Percentiles rank a stretch among this genome's conserved stretches.
Evolutionary conservation across 2,113 vertebrate genomes (phyloP).

Genomic region (Chionodraco myersi): DNA sequence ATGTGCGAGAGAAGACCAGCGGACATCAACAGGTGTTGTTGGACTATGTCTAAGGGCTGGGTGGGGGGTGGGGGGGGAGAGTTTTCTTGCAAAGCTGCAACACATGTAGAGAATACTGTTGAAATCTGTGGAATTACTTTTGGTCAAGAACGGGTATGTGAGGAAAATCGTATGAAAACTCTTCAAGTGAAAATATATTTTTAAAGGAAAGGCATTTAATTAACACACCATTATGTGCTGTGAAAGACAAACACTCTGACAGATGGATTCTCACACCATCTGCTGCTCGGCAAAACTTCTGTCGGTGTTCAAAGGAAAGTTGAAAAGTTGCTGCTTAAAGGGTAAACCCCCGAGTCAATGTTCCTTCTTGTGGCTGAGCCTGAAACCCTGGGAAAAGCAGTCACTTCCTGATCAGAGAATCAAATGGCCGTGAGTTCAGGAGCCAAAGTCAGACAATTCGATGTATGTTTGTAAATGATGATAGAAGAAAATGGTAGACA

Average conservation of each 20-base stretch:
- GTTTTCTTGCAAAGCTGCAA: conserved; percentile 42
- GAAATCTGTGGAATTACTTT: conserved; percentile 29
- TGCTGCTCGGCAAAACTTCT: conserved; percentile 60
- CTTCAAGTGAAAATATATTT: conserved; percentile 47
- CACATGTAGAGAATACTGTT: conserved; percentile 37
- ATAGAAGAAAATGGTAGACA: conserved; percentile 49
- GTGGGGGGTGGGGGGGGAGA: neutral
- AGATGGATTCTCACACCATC: conserved; percentile 71
- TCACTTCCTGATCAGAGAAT: conserved; percentile 57
- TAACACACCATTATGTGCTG: conserved; percentile 65
- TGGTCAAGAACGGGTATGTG: conserved; percentile 14
- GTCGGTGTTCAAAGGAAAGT: conserved; percentile 56
- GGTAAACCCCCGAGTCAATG: conserved; percentile 44
- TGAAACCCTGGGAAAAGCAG: conserved; percentile 23
- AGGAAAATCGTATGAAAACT: conserved; percentile 39
- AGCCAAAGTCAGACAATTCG: conserved; percentile 59
- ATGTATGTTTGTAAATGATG: conserved; percentile 59
- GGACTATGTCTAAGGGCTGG: conserved; percentile 39
- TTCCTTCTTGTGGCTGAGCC: conserved; percentile 37
- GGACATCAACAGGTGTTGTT: conserved; percentile 62
- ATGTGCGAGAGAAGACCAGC: conserved; percentile 59
- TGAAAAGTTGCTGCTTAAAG: conserved; percentile 57
- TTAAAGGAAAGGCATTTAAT: conserved; percentile 66
- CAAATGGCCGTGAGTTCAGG: conserved; percentile 35
- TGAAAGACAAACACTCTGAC: conserved; percentile 57